phyloP scores from a whole-genome alignment of 2,113 vertebrate species.

The Eupsittula cactorum region DNA sequence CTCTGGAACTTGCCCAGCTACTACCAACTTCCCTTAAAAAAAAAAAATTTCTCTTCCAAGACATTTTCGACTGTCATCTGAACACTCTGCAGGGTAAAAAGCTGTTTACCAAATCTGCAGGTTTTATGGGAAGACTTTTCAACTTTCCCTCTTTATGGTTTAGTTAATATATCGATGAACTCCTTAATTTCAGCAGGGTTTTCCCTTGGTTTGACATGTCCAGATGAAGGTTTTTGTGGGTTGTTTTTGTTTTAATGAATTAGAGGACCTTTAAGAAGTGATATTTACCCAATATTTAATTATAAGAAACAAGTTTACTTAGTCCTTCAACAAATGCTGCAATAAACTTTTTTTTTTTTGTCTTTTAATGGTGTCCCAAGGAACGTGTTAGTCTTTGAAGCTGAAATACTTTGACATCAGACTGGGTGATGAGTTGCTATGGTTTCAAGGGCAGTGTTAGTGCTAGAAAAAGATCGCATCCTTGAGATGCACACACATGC shows the following conservation, averaged over 20 bases:
- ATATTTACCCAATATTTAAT: constrained; percentile 28
- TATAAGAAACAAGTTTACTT: constrained; percentile 49
- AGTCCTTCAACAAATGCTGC: constrained; percentile 65
- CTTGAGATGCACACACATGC: background rate
- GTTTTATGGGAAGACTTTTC: background rate
- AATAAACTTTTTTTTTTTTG: constrained; percentile 47
- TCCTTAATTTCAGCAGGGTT: background rate
- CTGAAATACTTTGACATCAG: constrained; percentile 76
- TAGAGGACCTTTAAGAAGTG: constrained; percentile 20
- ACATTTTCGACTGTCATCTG: background rate
- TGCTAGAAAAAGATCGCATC: background rate
- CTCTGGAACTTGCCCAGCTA: background rate
- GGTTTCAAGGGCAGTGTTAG: constrained; percentile 69
- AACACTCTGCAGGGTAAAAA: background rate
- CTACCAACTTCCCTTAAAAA: background rate
- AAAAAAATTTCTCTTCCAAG: background rate
- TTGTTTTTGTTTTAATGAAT: background rate
- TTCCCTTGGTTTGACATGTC: background rate
- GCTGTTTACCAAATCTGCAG: background rate
- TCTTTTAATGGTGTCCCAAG: constrained; percentile 53
- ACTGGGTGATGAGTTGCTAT: constrained; percentile 69
- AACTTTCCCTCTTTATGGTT: background rate
- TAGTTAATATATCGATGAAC: background rate
- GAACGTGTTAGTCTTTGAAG: constrained; percentile 70
- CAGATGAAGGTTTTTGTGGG: background rate